Conservation (phyloP, 2,797 vertebrate genomes). For the Typhlichthys eigenmanni region DNA sequence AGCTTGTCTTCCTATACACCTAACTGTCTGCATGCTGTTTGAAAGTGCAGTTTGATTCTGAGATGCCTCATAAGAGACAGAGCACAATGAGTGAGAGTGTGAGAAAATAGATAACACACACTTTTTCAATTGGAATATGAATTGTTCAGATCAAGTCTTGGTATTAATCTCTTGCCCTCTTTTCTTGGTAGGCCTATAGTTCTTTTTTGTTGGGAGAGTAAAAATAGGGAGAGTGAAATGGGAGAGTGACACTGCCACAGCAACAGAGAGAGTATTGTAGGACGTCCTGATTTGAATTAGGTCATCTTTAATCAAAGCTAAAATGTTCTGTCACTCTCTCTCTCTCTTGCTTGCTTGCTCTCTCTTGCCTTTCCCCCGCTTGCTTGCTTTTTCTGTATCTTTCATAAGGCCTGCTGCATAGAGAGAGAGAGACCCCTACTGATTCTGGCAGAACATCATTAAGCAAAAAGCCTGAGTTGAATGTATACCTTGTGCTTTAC, state of each 20-base stretch:
- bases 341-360: no score
- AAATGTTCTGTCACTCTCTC: conserved; percentile 44
- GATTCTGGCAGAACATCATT: conserved; percentile 18
- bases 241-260: conserved; percentile 3
- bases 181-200: conserved; percentile 49
- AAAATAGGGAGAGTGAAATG: conserved; percentile 6
- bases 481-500: conserved; percentile 28
- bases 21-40: conserved; percentile 40
- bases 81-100: conserved; percentile 54
- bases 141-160: conserved; percentile 61
- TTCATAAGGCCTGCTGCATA: conserved; percentile 37
- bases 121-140: conserved; percentile 67
- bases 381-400: conserved; percentile 17
- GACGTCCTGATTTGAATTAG: conserved; percentile 81
- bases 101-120: conserved; percentile 70
- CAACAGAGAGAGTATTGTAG: conserved; percentile 56
- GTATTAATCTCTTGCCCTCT: conserved; percentile 71
- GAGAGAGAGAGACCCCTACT: conserved; percentile 79
- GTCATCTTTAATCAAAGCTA: conserved; percentile 78
- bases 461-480: not conserved
- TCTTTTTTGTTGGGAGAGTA: conserved; percentile 52
- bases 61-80: conserved; percentile 39
- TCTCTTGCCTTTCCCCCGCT: no score
- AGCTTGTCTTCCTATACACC: conserved; percentile 17
- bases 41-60: conserved; percentile 55